Base-by-base conservation (phyloP, 2,797 vertebrate species). In the Bovichtus variegatus region DNA sequence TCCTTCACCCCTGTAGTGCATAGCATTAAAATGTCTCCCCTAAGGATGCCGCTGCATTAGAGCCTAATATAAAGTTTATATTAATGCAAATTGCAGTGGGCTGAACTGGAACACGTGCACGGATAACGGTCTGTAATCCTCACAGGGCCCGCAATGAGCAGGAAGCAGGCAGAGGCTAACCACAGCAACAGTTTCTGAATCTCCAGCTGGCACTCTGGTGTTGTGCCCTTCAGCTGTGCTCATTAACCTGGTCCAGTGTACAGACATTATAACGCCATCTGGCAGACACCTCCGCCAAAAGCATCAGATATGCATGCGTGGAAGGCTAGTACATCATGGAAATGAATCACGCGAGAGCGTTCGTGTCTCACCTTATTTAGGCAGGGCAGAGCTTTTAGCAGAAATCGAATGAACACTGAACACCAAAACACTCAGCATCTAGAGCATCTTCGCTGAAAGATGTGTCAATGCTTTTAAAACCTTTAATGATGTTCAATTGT, bases 81-180 rank as follows among this genome's bases (percentile, higher is more conserved):
- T 89, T 84, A 91, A 93, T 92, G 86, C 81, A 91, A 91, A 92
- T 89, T 78, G 84, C 71, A 76, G 76, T 51, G 70, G 71, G 54
- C 44, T 86, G 77, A 80, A 86, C 59, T 78, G 58, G 58, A 88
- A 68, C 65, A 71, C 15, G 27, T 80, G 78, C 73, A 61, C 41
- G 40, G 80, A 83, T 68, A 85, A 82, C 49, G 3, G 43, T 38
- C 46, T 85, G 68, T 54, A 71, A 87, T 86, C 64, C 87, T 81
- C 78, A 60, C 63, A 60, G 66, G 85, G 43, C 34, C 16, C 2
- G 4, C 58, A 74, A 85, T 68, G 78, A 82, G 78, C 71, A 59
- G 69, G 72, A 63, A 74, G 80, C 63, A 74, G 53, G 69, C 76
- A 51, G 64, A 90, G 83, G 74, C 86, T 70, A 94, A 90, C 88